Evolutionary conservation across 2,797 vertebrate species (phyloP), one percentile per base, ranked within the genome.

Genomic region (Xiphophorus birchmanni): DNA sequence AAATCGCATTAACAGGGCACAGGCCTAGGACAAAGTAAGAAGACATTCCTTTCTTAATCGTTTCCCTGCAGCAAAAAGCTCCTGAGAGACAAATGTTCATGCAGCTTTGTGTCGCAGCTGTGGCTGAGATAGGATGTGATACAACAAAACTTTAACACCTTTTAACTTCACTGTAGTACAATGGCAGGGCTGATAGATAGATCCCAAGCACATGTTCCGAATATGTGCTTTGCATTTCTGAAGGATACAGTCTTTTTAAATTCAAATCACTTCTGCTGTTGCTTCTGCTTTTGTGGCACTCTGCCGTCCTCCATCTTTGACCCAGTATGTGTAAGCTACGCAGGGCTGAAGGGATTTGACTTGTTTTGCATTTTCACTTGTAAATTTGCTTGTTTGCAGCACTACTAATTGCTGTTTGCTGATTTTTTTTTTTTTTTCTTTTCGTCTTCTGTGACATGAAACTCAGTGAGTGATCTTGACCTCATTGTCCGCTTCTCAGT

Each of bases 101-200:
- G 85, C 82, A 77, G 89, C 69, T 84, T 77, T 83, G 42, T 56
- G 67, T 87, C 87, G 72, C 87, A 82, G 81, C 89, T 79, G 80
- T 60, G 52, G 81, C 45, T 15, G 79, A 79, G 84, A 86, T 71
- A 72, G 80, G 81, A 84, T 11, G 58, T 80, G 89, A 92, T 89
- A 90, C 87, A 87, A 91, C 84, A 85, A 84, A 87, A 82, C 87
- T 82, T 79, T 82, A 87, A 86, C 87, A 89, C 88, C 88, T 90
- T 88, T 90, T 85, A 87, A 88, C 88, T 90, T 73, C 77, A 48
- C 47, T 23, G 69, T 83, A 83, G 82, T 87, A 90, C 88, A 42
- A 44, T 67, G 60, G 73, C 83, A 75, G 78, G 81, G 50, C 83
- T 85, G 88, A 86, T 84, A 78, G 77, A 87, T 69, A 60, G 74